Conservation (phyloP, 2,888 invertebrate species). For the Agrotis exclamationis region DNA sequence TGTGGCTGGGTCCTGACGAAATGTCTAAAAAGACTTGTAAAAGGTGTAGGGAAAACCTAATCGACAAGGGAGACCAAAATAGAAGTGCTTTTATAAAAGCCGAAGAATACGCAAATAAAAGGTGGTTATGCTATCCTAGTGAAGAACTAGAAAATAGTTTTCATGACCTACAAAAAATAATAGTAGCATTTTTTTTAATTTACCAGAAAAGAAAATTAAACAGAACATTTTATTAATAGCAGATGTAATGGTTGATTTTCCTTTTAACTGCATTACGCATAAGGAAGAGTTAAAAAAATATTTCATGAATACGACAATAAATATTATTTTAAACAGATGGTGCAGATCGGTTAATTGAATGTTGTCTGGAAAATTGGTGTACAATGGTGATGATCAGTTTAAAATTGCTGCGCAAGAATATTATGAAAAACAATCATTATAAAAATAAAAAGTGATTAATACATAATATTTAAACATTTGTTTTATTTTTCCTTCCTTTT, state of each 20-base stretch:
- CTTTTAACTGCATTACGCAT: background rate
- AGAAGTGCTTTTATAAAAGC: background rate
- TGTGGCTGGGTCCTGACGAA: conserved; percentile 35
- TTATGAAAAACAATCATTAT: conserved; percentile 4
- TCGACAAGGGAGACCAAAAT: background rate
- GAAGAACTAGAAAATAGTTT: background rate
- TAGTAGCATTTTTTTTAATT: background rate
- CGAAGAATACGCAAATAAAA: background rate
- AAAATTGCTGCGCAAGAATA: conserved; percentile 10
- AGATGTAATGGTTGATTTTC: background rate
- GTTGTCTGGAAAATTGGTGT: background rate
- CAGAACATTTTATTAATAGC: background rate
- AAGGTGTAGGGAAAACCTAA: background rate
- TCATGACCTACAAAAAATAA: background rate
- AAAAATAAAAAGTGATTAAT: background rate
- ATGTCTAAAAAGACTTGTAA: conserved; percentile 19
- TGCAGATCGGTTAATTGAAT: conserved; percentile 6
- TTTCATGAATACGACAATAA: background rate
- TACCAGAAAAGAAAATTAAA: background rate
- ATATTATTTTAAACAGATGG: conserved; percentile 1
- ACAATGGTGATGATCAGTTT: background rate
- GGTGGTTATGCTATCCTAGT: background rate
- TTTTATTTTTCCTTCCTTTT: background rate
- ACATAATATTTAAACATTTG: background rate
- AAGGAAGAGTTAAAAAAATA: background rate